Conservation (phyloP, 2,113 vertebrate genomes). For the Clarias magur region DNA sequence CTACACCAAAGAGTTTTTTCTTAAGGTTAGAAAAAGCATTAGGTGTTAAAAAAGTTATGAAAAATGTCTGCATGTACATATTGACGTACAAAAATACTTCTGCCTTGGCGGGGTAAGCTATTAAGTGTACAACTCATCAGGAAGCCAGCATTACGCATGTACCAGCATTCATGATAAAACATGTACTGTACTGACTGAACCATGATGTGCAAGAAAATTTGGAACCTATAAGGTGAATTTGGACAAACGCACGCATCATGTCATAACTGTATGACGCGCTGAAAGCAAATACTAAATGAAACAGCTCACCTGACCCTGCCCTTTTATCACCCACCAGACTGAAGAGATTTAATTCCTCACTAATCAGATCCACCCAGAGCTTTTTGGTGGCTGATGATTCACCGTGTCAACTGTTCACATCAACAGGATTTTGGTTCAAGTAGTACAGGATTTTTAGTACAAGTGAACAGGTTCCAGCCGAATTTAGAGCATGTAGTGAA, state of each 20-base stretch:
- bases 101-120: background rate
- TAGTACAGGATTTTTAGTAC: no score
- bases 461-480: background rate
- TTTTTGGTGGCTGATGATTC: background rate
- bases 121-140: background rate
- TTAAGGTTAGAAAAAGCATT: background rate
- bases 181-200: background rate
- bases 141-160: background rate
- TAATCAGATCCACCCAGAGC: background rate
- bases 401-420: background rate
- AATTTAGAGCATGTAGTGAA: background rate
- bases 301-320: no score
- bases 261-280: no score
- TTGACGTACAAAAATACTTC: background rate
- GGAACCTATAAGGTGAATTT: background rate
- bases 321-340: no score
- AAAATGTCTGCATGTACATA: background rate
- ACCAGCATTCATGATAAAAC: background rate
- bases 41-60: background rate
- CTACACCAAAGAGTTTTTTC: background rate
- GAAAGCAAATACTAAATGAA: no score
- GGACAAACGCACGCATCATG: background rate
- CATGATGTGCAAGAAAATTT: background rate
- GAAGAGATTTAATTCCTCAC: background rate
- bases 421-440: background rate